Conservation (phyloP, 2,113 vertebrate genomes). For the Oncorhynchus nerka region DNA sequence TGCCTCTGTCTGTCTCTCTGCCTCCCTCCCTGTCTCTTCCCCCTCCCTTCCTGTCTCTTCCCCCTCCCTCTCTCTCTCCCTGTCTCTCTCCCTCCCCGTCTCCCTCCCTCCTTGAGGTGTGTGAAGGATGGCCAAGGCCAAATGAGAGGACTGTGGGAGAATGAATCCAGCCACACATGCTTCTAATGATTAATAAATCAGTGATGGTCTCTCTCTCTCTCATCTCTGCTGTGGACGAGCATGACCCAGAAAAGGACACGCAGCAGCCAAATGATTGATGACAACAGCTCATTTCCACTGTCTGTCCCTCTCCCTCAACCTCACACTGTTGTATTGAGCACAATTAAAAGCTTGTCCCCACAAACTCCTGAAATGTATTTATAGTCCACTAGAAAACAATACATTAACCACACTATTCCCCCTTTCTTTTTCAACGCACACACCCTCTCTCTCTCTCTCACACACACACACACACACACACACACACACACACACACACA, state of each 20-base stretch:
- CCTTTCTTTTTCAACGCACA: not conserved
- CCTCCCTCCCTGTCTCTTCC: too few species aligned
- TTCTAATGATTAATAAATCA: slow-evolving; percentile 51
- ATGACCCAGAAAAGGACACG: slow-evolving; percentile 52
- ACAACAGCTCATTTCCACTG: slow-evolving; percentile 7
- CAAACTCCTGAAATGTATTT: slow-evolving; percentile 4
- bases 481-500: not conserved
- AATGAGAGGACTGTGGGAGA: slow-evolving; percentile 26
- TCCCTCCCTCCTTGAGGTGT: not conserved
- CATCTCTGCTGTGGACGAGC: slow-evolving; percentile 28
- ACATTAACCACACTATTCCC: slow-evolving; percentile 6
- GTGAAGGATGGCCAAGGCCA: slow-evolving; percentile 41
- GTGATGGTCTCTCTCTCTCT: slow-evolving; percentile 29
- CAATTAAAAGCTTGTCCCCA: not conserved
- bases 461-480: not conserved
- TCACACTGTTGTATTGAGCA: slow-evolving; percentile 4
- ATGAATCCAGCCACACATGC: slow-evolving; percentile 36
- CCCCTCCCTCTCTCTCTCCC: too few species aligned
- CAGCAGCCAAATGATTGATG: slow-evolving; percentile 34
- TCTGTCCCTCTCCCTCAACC: not conserved
- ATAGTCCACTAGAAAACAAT: slow-evolving; percentile 10
- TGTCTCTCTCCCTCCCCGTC: too few species aligned
- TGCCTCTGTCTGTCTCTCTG: too few species aligned
- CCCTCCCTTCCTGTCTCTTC: too few species aligned
- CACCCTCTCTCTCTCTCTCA: not conserved